Base-by-base conservation (phyloP, 2,113 vertebrate species). In the Toxostoma redivivum region DNA sequence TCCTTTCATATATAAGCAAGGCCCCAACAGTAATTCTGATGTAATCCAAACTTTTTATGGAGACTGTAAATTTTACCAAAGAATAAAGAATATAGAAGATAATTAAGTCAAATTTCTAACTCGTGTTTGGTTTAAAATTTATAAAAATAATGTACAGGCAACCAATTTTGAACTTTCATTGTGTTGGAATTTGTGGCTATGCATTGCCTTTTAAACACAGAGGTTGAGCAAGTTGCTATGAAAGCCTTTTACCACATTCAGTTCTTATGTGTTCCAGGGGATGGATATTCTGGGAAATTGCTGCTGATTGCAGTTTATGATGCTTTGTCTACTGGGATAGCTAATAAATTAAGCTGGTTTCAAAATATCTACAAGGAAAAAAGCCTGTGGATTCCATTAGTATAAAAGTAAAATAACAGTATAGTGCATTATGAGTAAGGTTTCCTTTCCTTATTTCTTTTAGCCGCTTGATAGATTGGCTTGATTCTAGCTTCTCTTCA, bases 311-410 rank as follows among this genome's bases (percentile, higher is more conserved):
- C 7, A 57, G 31, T 89, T 81, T 87, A 87, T 91, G 61, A 51
- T 87, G 44, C 47, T 86, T 93, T 94, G 44, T 89, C 69, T 91
- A 60, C 83, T 81, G 65, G 72, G 92, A 91, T 24, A 89, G 40
- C 40, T 86, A 94, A 95, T 92, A 94, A 94, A 92, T 96, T 91
- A 71, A 42, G 7, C 48, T 71, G 37, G 17, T 79, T 94, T 95
- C 25, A 48, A 71, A 88, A 86, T 35, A 12, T 33, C 61, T 45
- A 69, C 13, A 61, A 89, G 35, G 15, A 60, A 84, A 91, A 92
- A 93, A 81, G 5, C 17, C 48, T 67, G 48, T 69, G 40, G 31
- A 84, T 84, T 94, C n/a, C 48, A 67, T 94, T 76, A 89, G 44
- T 79, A 78, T 71, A 91, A 88, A 94, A 71, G 25, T 56, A 45